phyloP scores from a whole-genome alignment of 1,140 invertebrate species.

The Atta colombica region DNA sequence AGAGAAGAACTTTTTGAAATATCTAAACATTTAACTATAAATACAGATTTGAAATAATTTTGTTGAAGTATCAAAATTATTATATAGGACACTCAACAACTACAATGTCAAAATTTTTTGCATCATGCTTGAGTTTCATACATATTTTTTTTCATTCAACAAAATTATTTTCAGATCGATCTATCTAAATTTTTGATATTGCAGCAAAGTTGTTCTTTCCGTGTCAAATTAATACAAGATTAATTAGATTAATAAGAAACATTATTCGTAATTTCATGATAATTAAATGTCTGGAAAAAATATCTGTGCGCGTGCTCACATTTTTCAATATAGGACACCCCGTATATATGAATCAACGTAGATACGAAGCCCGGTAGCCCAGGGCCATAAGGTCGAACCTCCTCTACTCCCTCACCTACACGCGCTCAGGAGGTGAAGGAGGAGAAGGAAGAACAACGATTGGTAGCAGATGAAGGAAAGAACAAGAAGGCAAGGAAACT shows the following conservation, averaged over 20 bases:
- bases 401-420: slow-evolving; percentile 83
- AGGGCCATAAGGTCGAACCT: slow-evolving; percentile 85
- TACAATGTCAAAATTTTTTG: no score
- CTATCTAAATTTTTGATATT: no score
- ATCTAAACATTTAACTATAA: no score
- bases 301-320: background rate
- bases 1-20: no score
- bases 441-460: slow-evolving; percentile 55
- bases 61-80: no score
- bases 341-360: slow-evolving; percentile 80
- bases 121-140: no score
- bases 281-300: slow-evolving; percentile 38
- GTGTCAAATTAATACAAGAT: background rate
- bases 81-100: no score
- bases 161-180: no score
- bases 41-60: no score
- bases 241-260: background rate
- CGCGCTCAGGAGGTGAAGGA: slow-evolving; percentile 61
- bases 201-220: no score
- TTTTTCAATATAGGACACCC: slow-evolving; percentile 78
- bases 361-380: slow-evolving; percentile 85
- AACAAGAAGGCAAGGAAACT: slow-evolving; percentile 19
- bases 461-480: slow-evolving; percentile 49
- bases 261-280: background rate
- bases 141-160: no score